phyloP scores from a whole-genome alignment of 2,797 vertebrate species.

The Aphelocoma californica region DNA sequence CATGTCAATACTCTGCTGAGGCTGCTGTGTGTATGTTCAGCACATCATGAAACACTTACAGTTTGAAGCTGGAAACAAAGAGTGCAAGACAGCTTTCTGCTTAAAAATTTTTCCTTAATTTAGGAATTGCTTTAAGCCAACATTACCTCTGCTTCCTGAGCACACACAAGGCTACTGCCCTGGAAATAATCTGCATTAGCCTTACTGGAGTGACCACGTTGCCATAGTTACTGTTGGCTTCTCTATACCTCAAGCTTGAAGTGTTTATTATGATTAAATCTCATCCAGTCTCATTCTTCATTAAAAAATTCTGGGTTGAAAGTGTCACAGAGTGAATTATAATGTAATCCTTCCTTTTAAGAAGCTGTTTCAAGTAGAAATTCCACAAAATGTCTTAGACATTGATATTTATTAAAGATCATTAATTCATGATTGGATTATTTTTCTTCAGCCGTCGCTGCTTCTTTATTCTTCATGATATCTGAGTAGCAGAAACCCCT shows the following conservation, averaged over 20 bases:
- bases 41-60: background rate
- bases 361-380: background rate
- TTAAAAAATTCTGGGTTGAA: background rate
- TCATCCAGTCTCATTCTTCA: background rate
- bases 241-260: conserved; percentile 64
- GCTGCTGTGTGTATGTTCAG: background rate
- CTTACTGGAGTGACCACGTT: conserved; percentile 75
- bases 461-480: background rate
- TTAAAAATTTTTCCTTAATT: conserved; percentile 37
- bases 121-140: conserved; percentile 70
- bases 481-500: background rate
- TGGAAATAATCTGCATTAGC: conserved; percentile 77
- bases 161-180: conserved; percentile 72
- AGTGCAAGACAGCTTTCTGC: conserved; percentile 34
- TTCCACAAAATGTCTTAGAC: background rate
- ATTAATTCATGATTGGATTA: background rate
- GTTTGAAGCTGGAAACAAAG: conserved; percentile 27
- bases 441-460: background rate
- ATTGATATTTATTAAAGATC: background rate
- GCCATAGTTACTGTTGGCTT: conserved; percentile 74
- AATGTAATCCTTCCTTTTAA: background rate
- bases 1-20: background rate
- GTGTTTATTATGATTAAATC: conserved; percentile 67
- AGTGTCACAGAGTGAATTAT: background rate
- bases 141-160: conserved; percentile 76